These are phyloP conservation scores for Drosophila dunni DNA, from an alignment of 1,140 invertebrate genomes.

Conservation along the genomic window DNA sequence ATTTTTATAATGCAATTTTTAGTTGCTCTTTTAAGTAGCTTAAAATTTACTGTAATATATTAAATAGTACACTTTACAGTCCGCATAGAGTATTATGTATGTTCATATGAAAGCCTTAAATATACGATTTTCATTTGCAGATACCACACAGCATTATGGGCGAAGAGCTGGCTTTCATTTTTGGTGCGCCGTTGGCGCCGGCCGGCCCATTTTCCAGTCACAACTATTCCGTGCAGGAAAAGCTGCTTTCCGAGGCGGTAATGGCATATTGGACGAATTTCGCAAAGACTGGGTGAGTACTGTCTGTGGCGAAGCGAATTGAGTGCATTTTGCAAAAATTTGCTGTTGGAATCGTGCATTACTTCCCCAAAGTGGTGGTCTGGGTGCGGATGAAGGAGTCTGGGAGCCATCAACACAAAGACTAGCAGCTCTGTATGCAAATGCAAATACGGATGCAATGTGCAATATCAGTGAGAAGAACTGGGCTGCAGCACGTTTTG, in stretches of 20 bases:
- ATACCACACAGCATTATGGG: conserved; percentile 89
- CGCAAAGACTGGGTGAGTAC: conserved; percentile 92
- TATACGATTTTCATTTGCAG: conserved; percentile 52
- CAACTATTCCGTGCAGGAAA: conserved; percentile 91
- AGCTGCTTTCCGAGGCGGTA: conserved; percentile 91
- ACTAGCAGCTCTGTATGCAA: conserved; percentile 71
- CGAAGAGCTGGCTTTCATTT: conserved; percentile 95
- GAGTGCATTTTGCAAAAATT: conserved; percentile 72
- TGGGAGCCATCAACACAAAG: conserved; percentile 58
- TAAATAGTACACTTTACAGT: neutral
- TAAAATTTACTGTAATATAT: too few relatives aligned
- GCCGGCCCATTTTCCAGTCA: conserved; percentile 89
- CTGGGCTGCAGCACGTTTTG: conserved; percentile 66
- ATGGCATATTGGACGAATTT: conserved; percentile 96
- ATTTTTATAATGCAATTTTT: neutral
- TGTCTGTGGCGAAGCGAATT: conserved; percentile 51
- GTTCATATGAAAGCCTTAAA: neutral
- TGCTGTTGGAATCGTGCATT: conserved; percentile 25
- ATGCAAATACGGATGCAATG: conserved; percentile 61
- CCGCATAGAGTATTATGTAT: neutral
- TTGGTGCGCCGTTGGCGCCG: conserved; percentile 94
- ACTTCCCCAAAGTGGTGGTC: neutral
- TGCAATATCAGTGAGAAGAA: conserved; percentile 54
- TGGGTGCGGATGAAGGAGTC: conserved; percentile 1
- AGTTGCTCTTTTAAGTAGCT: too few relatives aligned